Evolutionary conservation across 2,888 invertebrate species (phyloP).

Genomic region (Dermolepida albohirtum): DNA sequence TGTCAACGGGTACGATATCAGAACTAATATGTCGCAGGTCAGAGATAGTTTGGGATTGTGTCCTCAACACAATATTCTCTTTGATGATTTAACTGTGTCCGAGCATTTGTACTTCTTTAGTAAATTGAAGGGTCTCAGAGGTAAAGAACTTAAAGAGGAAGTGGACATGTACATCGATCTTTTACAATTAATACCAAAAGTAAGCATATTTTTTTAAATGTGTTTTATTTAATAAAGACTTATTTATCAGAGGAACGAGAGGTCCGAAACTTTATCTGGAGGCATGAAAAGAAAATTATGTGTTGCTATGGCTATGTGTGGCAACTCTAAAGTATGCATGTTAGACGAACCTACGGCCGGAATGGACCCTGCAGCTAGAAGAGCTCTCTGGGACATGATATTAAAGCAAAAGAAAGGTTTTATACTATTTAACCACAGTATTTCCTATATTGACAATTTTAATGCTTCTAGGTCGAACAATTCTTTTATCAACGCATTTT

Average conservation of each 20-base stretch:
- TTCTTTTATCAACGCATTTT: slow-evolving; percentile 87
- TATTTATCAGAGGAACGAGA: slow-evolving; percentile 65
- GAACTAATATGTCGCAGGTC: slow-evolving; percentile 72
- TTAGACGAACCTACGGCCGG: slow-evolving; percentile 86
- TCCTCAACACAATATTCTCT: slow-evolving; percentile 89
- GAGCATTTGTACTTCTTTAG: slow-evolving; percentile 89
- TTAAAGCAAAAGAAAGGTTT: slow-evolving; percentile 73
- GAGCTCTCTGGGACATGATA: slow-evolving; percentile 86
- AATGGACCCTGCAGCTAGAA: slow-evolving; percentile 87
- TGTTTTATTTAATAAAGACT: background rate
- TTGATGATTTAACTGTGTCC: slow-evolving; percentile 82
- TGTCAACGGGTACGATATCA: slow-evolving; percentile 79
- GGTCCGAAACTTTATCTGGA: slow-evolving; percentile 74
- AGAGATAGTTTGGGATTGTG: slow-evolving; percentile 82
- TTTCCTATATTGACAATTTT: background rate
- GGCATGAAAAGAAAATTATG: slow-evolving; percentile 84
- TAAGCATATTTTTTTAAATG: slow-evolving; percentile 48
- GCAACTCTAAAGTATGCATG: slow-evolving; percentile 78
- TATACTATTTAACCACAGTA: background rate
- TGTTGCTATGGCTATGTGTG: slow-evolving; percentile 81
- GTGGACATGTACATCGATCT: slow-evolving; percentile 73
- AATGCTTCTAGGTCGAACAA: slow-evolving; percentile 68
- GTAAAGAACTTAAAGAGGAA: slow-evolving; percentile 69
- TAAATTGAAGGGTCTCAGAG: slow-evolving; percentile 73
- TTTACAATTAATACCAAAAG: slow-evolving; percentile 76